Evolutionary conservation across 2,888 invertebrate species (phyloP), one percentile per base, ranked within the genome.

Genomic region (Ditylenchus weischeri): DNA sequence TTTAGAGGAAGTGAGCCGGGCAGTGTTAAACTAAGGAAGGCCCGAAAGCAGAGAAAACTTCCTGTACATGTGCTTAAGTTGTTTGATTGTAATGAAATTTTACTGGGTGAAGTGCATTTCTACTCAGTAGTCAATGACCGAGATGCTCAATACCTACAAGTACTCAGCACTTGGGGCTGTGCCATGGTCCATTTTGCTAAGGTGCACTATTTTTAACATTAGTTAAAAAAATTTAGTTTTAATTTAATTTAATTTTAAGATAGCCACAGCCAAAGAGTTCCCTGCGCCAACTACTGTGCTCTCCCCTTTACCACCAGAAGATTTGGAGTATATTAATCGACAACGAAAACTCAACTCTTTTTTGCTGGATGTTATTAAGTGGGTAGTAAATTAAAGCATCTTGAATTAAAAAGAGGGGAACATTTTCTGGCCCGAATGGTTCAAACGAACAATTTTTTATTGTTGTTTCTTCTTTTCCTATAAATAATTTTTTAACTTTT

Each of bases 331-430:
- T 69, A 69, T 75, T 54, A 48, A 66, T 8, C 67, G 75, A 8
- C 74, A 90, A 82, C 86, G 88, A 69, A 88, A 88, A 76, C 86
- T 90, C 74, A 89, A 90, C 60, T 90, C 90, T 71, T 91, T 91
- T 81, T 86, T 91, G 0, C 84, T 91, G 62, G 88, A 89, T 62
- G 90, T 91, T 48, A 90, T 90, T 60, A 90, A 90, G 90, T 90
- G 38, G 50, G 66, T 21, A n/a, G n/a, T n/a, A n/a, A n/a, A n/a
- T n/a, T n/a, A n/a, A n/a, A n/a, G n/a, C n/a, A n/a, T n/a, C n/a
- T n/a, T n/a, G n/a, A n/a, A n/a, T n/a, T n/a, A n/a, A n/a, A n/a
- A n/a, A n/a, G n/a, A n/a, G n/a, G n/a, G n/a, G n/a, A n/a, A n/a
- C n/a, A n/a, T n/a, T n/a, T n/a, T n/a, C n/a, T n/a, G n/a, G n/a